These are phyloP conservation scores for Gobio occitaniae DNA, from an alignment of 2,797 vertebrate genomes.

Conservation along the genomic window DNA sequence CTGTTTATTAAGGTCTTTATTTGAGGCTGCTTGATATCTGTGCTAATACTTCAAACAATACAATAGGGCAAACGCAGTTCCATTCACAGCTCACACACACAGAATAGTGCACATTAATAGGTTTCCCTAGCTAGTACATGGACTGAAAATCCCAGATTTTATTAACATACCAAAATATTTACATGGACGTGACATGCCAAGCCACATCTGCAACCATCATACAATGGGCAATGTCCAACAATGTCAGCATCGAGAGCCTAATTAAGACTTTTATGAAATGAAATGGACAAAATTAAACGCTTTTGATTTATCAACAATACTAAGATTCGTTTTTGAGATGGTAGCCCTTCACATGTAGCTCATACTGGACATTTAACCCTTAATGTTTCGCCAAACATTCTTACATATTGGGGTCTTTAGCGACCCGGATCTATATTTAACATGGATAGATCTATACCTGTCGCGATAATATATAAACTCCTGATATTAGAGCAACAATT, in stretches of 20 bases:
- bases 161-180: neutral
- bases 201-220: neutral
- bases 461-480: too few species aligned
- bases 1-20: neutral
- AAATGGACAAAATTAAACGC: neutral
- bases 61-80: neutral
- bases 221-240: neutral
- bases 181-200: neutral
- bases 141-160: neutral
- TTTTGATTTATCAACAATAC: neutral
- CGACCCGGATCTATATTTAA: too few species aligned
- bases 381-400: too few species aligned
- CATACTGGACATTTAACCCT: neutral
- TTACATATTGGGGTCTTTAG: too few species aligned
- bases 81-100: neutral
- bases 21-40: neutral
- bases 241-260: neutral
- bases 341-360: neutral
- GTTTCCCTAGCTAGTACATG: neutral
- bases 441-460: too few species aligned
- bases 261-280: neutral
- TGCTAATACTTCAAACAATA: neutral
- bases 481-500: too few species aligned
- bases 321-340: neutral
- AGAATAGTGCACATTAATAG: neutral